Conservation (phyloP, 1,140 invertebrate genomes). For the Tetramorium alpestre region DNA sequence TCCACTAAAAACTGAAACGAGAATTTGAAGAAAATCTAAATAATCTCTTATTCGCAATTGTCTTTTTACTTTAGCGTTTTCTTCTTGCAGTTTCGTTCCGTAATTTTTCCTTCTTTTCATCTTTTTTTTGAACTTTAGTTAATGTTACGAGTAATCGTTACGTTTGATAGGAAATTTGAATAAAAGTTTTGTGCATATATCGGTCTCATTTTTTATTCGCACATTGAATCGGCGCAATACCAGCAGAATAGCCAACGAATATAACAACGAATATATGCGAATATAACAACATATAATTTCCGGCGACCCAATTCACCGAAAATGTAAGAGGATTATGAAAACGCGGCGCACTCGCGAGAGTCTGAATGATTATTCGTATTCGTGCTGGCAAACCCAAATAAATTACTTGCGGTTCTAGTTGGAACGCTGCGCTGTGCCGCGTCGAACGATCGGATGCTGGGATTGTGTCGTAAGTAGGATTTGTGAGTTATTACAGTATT, state of each 20-base stretch:
- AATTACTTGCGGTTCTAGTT: slow-evolving; percentile 52
- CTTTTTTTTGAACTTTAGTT: background rate
- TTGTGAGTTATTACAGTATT: slow-evolving; percentile 61
- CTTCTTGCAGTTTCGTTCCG: background rate
- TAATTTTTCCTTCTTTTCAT: background rate
- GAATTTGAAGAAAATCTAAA: background rate
- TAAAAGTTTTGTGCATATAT: slow-evolving; percentile 13
- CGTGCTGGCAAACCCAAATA: slow-evolving; percentile 52
- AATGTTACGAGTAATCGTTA: background rate
- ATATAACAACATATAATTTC: slow-evolving; percentile 68
- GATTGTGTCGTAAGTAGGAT: slow-evolving; percentile 57
- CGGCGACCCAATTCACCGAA: slow-evolving; percentile 68
- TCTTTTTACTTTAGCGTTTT: background rate
- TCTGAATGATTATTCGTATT: slow-evolving; percentile 58
- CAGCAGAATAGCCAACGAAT: slow-evolving; percentile 5
- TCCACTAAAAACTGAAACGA: background rate
- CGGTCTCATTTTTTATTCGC: background rate
- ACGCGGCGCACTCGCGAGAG: slow-evolving; percentile 30
- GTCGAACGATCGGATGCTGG: slow-evolving; percentile 47
- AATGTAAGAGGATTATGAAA: slow-evolving; percentile 75
- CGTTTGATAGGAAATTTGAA: background rate
- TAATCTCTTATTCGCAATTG: background rate
- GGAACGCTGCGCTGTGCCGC: slow-evolving; percentile 20
- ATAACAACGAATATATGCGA: slow-evolving; percentile 34
- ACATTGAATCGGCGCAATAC: background rate